Evolutionary conservation across 2,113 vertebrate species (phyloP).

Genomic region (Equus quagga): DNA sequence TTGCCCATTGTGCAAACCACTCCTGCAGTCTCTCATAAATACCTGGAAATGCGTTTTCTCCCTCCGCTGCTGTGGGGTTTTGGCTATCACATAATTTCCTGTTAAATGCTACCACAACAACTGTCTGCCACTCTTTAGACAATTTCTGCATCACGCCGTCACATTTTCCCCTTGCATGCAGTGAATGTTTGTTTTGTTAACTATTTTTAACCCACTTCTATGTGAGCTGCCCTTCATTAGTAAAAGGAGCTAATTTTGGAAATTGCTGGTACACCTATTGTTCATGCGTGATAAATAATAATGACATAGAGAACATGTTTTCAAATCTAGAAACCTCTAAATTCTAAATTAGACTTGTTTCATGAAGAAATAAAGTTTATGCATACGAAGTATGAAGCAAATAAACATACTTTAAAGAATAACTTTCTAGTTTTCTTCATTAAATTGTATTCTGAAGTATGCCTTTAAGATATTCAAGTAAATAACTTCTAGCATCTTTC

Average conservation of each 20-base stretch:
- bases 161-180: background rate
- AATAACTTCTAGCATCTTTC: background rate
- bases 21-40: background rate
- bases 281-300: background rate
- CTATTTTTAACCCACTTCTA: background rate
- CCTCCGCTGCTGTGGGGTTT: background rate
- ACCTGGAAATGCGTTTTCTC: background rate
- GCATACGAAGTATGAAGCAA: background rate
- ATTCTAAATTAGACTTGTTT: constrained; percentile 39
- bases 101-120: background rate
- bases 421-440: background rate
- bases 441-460: background rate
- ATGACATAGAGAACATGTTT: background rate
- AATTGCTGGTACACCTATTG: background rate
- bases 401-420: background rate
- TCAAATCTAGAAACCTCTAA: background rate
- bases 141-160: background rate
- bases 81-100: constrained; percentile 14
- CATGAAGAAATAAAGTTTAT: background rate
- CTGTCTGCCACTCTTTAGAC: background rate
- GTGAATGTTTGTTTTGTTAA: background rate
- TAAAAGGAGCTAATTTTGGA: background rate
- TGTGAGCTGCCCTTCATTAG: background rate
- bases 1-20: background rate
- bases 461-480: background rate